phyloP scores from a whole-genome alignment of 2,888 invertebrate genomes.

The Marasmarcha lunaedactyla region DNA sequence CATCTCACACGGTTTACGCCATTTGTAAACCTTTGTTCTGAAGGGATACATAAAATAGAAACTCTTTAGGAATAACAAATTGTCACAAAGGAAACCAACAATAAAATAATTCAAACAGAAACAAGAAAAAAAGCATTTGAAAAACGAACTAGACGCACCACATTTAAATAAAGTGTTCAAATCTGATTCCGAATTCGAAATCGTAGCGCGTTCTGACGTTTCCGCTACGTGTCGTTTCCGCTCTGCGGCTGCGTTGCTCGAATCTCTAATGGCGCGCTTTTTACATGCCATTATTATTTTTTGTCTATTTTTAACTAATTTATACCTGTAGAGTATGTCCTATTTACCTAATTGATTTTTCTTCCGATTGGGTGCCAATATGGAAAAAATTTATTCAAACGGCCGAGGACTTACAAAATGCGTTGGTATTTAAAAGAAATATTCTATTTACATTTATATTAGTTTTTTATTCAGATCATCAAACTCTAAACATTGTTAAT shows the following conservation, averaged over 20 bases:
- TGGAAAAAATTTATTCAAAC: too few relatives aligned
- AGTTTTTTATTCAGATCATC: conserved; percentile 40
- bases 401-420: too few relatives aligned
- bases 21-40: too few relatives aligned
- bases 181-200: conserved; percentile 63
- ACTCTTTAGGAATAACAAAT: too few relatives aligned
- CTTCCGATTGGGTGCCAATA: too few relatives aligned
- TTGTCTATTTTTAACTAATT: conserved; percentile 11
- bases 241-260: conserved; percentile 47
- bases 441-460: conserved; percentile 55
- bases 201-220: conserved; percentile 67
- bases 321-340: too few relatives aligned
- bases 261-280: conserved; percentile 55
- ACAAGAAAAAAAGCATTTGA: conserved; percentile 27
- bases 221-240: conserved; percentile 64
- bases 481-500: too few relatives aligned
- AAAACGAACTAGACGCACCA: conserved; percentile 37
- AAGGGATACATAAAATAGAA: too few relatives aligned
- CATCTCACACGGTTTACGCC: too few relatives aligned
- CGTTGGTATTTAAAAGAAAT: too few relatives aligned
- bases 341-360: too few relatives aligned
- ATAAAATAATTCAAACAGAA: conserved; percentile 16
- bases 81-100: conserved; percentile 1
- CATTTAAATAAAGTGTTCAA: conserved; percentile 44
- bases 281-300: conserved; percentile 30